A percentile compares a stretch with the other conserved stretches of the same genome.
Conservation (phyloP, 2,888 invertebrate species). For the Drosophila parthenogenetica region DNA sequence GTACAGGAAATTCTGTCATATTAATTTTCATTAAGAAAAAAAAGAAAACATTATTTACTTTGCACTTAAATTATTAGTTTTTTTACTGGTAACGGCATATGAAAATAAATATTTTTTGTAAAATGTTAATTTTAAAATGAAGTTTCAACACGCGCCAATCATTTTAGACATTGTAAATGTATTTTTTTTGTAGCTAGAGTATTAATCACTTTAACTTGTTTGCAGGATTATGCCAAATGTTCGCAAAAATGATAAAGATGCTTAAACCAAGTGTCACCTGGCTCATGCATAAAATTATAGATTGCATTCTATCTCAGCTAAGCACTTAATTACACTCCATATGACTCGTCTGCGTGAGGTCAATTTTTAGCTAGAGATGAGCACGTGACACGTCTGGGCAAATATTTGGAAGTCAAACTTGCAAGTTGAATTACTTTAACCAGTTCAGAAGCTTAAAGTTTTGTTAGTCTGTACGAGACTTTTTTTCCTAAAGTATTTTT, state of each 20-base stretch:
- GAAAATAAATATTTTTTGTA: neutral
- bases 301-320: constrained; percentile 12
- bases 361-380: neutral
- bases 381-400: neutral
- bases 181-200: neutral
- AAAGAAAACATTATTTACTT: neutral
- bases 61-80: neutral
- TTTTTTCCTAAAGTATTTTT: too few relatives aligned
- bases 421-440: too few relatives aligned
- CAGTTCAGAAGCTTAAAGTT: too few relatives aligned
- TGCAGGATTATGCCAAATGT: neutral
- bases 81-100: neutral
- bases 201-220: neutral
- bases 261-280: neutral
- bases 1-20: neutral
- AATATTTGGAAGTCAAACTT: too few relatives aligned
- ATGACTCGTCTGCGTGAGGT: neutral
- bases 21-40: neutral
- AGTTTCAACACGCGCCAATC: neutral
- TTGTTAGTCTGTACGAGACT: too few relatives aligned
- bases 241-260: neutral
- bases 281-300: constrained; percentile 3
- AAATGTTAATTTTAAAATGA: constrained; percentile 12
- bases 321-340: constrained; percentile 16
- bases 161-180: neutral